Percentiles rank a stretch among this genome's conserved stretches.
Evolutionary conservation across 2,888 invertebrate genomes (phyloP).

Genomic region (Dasysyrphus albostriatus): DNA sequence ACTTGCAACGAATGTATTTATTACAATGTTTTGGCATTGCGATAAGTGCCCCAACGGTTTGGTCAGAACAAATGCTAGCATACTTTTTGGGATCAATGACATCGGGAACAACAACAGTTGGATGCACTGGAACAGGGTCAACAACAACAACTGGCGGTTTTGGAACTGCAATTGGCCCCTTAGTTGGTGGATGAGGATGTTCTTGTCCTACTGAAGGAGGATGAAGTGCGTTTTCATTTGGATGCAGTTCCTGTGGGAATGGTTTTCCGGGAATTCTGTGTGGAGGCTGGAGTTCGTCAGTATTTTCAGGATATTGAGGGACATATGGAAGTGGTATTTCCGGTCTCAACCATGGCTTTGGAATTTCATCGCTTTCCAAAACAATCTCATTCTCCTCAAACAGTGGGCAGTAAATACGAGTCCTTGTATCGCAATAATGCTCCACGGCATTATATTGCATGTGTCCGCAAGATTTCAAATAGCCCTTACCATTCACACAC

Average conservation of each 20-base stretch:
- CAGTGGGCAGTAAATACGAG: constrained; percentile 47
- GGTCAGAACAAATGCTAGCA: constrained; percentile 76
- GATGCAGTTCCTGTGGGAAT: not conserved
- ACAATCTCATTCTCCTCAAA: constrained; percentile 35
- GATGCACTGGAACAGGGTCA: constrained; percentile 1
- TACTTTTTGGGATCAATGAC: constrained; percentile 7
- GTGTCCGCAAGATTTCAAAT: constrained; percentile 61
- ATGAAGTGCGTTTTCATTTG: not conserved
- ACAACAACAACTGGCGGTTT: not conserved
- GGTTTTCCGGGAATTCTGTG: constrained; percentile 23
- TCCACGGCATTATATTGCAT: constrained; percentile 44
- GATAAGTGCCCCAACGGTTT: constrained; percentile 78
- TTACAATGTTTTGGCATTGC: constrained; percentile 78
- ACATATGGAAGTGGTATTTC: not conserved
- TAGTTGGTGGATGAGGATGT: not conserved
- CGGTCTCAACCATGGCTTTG: constrained; percentile 14
- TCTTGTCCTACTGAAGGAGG: constrained; percentile 18
- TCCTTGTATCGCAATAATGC: constrained; percentile 50
- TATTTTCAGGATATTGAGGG: not conserved
- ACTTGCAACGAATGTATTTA: constrained; percentile 73
- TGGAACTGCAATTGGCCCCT: not conserved
- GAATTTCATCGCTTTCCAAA: constrained; percentile 24
- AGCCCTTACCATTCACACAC: constrained; percentile 40
- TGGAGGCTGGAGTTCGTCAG: constrained; percentile 1
- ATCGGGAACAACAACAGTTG: not conserved